These are phyloP conservation scores for Esox masquinongy DNA, from an alignment of 2,797 vertebrate genomes.

Conservation along the genomic window DNA sequence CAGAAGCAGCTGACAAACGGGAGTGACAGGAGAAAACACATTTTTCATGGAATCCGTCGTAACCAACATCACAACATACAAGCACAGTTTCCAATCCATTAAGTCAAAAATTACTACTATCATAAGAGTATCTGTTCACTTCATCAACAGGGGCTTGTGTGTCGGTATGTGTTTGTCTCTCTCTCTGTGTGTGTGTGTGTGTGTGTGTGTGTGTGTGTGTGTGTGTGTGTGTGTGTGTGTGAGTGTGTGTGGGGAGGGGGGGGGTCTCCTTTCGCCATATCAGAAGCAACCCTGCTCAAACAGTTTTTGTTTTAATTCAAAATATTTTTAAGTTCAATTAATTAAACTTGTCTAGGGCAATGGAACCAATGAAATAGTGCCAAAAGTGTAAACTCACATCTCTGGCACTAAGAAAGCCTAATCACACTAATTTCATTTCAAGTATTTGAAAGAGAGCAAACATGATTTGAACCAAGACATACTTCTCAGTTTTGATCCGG, in stretches of 20 bases:
- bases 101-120: no score
- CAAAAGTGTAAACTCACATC: no score
- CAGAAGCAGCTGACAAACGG: constrained; percentile 1
- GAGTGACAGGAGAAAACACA: neutral
- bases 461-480: neutral
- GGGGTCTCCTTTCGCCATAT: neutral
- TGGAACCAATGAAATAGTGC: neutral
- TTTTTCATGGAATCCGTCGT: neutral
- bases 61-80: neutral
- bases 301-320: neutral
- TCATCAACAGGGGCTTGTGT: neutral
- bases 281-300: neutral
- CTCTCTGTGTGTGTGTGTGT: neutral
- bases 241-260: no score
- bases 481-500: neutral
- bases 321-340: neutral
- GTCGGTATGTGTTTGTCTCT: neutral
- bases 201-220: neutral
- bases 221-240: neutral
- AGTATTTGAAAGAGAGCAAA: neutral
- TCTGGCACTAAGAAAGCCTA: neutral
- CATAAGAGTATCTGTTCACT: no score
- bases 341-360: neutral
- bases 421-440: neutral
- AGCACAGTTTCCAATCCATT: no score